Percentiles rank a stretch among this genome's conserved stretches.
Evolutionary conservation across 2,797 vertebrate species (phyloP).

Genomic region (Bufotes viridis): DNA sequence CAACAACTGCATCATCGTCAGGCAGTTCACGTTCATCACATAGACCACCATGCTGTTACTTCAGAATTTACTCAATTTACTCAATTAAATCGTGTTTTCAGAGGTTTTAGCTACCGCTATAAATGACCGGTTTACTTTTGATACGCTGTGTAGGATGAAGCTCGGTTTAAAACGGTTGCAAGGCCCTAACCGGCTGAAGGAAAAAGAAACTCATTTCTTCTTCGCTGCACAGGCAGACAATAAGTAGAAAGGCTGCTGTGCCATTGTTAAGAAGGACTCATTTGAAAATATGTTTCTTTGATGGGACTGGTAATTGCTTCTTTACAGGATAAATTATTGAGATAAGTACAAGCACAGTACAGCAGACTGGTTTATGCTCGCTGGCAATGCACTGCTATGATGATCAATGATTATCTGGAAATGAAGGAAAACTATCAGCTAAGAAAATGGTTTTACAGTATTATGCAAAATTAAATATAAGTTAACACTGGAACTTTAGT

Average conservation of each 20-base stretch:
- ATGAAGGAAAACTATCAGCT: constrained; percentile 25
- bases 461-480: constrained; percentile 18
- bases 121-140: constrained; percentile 31
- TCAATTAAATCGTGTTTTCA: neutral
- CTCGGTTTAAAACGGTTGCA: neutral
- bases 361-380: constrained; percentile 26
- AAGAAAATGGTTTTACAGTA: neutral
- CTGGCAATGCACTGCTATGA: constrained; percentile 33
- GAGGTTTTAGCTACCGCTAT: neutral
- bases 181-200: neutral
- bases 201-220: constrained; percentile 30
- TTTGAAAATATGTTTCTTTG: constrained; percentile 56
- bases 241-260: constrained; percentile 42
- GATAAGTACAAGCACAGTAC: constrained; percentile 37
- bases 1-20: neutral
- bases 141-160: constrained; percentile 30
- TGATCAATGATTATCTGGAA: constrained; percentile 42
- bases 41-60: neutral
- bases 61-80: neutral
- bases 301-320: constrained; percentile 56
- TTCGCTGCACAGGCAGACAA: constrained; percentile 36
- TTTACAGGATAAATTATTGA: constrained; percentile 55
- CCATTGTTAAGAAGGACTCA: constrained; percentile 46
- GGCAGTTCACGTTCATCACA: neutral
- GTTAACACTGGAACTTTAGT: neutral